These are phyloP conservation scores for Equus przewalskii DNA, from an alignment of 2,113 vertebrate species.

Conservation along the genomic window DNA sequence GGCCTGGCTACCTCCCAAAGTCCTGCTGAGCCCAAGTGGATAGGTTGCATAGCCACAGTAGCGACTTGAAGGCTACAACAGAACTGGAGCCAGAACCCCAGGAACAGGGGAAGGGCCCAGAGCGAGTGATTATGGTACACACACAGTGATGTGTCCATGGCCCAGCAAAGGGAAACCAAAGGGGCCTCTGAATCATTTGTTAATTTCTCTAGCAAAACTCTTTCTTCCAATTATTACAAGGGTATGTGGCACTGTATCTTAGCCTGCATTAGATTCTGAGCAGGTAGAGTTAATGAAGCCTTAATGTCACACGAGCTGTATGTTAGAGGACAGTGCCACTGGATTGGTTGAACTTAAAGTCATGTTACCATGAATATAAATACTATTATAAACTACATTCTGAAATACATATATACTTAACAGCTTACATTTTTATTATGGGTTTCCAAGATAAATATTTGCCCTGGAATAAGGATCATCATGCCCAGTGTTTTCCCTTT, in stretches of 20 bases:
- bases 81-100: neutral
- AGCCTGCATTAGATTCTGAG: neutral
- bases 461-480: neutral
- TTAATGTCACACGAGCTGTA: neutral
- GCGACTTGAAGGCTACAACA: neutral
- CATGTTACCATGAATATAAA: neutral
- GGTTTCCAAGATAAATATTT: neutral
- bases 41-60: neutral
- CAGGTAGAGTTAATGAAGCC: neutral
- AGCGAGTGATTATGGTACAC: neutral
- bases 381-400: neutral
- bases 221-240: neutral
- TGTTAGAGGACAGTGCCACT: neutral
- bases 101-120: neutral
- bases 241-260: neutral
- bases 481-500: neutral
- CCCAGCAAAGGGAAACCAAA: neutral
- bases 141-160: neutral
- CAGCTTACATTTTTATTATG: neutral
- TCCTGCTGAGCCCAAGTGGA: neutral
- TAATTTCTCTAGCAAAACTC: neutral
- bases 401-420: neutral
- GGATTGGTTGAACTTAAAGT: neutral
- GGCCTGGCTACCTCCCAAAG: neutral
- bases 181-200: neutral